Evolutionary conservation across 2,797 vertebrate species (phyloP).

Genomic region (Myoxocephalus aenaeus): DNA sequence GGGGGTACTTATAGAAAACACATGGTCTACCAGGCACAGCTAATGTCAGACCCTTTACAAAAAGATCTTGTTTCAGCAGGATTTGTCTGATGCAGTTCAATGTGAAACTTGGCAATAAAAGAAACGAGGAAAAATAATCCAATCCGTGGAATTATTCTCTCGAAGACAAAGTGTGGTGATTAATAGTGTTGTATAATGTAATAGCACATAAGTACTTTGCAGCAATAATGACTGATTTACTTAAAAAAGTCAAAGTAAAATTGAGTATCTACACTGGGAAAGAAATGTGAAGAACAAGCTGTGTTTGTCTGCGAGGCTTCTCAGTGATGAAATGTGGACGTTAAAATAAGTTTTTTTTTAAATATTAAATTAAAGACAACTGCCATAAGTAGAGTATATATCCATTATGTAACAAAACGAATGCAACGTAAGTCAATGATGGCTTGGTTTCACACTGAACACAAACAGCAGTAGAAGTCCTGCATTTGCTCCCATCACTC

Average conservation of each 20-base stretch:
- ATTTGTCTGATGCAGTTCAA: constrained; percentile 17
- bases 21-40: not conserved
- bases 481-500: not conserved
- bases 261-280: constrained; percentile 13
- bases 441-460: not conserved
- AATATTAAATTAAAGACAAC: not conserved
- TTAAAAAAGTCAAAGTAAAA: constrained; percentile 10
- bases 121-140: not conserved
- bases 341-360: not conserved
- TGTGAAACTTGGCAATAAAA: constrained; percentile 16
- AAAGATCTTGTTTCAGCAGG: constrained; percentile 4
- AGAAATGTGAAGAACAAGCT: constrained; percentile 13
- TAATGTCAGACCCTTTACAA: constrained; percentile 8
- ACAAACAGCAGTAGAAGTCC: not conserved
- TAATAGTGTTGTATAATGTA: not conserved
- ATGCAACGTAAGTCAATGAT: not conserved
- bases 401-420: not conserved
- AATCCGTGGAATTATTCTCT: not conserved
- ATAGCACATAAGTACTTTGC: not conserved
- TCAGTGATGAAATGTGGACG: not conserved
- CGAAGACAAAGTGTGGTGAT: not conserved
- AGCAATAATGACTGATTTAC: not conserved
- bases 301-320: constrained; percentile 2
- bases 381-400: not conserved
- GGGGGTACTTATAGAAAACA: not conserved